Evolutionary conservation across 2,888 invertebrate species (phyloP), one percentile per base, ranked within the genome.

Genomic region (Lithophane leautieri): DNA sequence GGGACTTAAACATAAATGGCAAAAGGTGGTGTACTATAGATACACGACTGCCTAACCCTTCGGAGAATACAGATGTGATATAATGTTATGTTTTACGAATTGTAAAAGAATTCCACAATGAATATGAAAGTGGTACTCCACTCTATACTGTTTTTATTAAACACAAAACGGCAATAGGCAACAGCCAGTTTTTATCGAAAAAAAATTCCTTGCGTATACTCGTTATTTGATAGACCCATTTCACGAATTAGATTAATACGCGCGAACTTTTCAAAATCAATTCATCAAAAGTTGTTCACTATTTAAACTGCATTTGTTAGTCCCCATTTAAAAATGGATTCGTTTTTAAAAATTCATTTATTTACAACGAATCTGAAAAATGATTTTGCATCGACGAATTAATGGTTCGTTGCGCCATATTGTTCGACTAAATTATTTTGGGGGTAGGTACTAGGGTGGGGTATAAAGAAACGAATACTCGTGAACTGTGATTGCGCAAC

Each of bases 361-460:
- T 54, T 66, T 74, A 19, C 22, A 69, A 16, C 34, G 62, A 40
- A 60, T 70, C 9, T 80, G 67, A 73, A 77, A 82, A 75, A 79
- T 77, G n/a, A 73, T 82, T 78, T 68, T 75, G 66, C 85, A 71
- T 76, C 44, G 67, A 77, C n/a, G 22, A 56, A 78, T 66, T 76
- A 67, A 78, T 82, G 75, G 81, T 85, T 75, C 76, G 63, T 75
- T 70, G 66, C 68, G 62, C 75, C 75, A 81, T 75, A 61, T 66
- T 73, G 79, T 69, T 60, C 16, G 16, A 16, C 50, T 47, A 70
- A 44, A 82, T 77, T 63, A 54, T 72, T 68, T 60, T 50, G 44
- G 14, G 28, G 52, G 54, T 28, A 14, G n/a, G 25, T 28, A 14
- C n/a, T 61, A 81, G 61, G 50, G 81, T 8, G 34, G 42, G 50